Evolutionary conservation across 2,888 invertebrate genomes (phyloP), one percentile per base, ranked within the genome.

Genomic region (Eilema griseolum): DNA sequence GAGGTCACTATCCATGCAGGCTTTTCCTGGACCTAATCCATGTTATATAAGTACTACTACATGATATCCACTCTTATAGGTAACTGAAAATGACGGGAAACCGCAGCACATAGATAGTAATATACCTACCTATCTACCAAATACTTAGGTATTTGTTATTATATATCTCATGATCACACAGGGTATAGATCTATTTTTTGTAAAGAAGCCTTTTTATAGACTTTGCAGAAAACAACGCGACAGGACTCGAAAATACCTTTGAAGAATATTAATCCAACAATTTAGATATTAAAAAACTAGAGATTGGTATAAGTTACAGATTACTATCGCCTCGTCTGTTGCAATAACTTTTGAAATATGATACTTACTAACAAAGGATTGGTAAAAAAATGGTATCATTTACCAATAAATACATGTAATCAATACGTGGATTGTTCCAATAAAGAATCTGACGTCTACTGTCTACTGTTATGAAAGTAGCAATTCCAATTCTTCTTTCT

Each of bases 31-130:
- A 61, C 31, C 20, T 31, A 61, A 8, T 0, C 28, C 26, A 20
- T 26, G 14, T 2, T 24, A 24, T 57, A 23, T 3, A 37, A n/a
- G n/a, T n/a, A 28, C 20, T 11, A 0, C 16, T 59, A 31, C 20
- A 33, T 61, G 7, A 33, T 12, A 33, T 12, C 24, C 24, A 57
- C 10, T 14, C 24, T 57, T 78, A 0, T 46, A 89, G 89, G 72
- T 89, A 20, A 69, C 16, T 24, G 75, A 84, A 70, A 73, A 83
- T 73, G 88, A 89, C 73, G 83, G 82, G 3, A 85, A 83, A 63
- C 89, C 89, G 0, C 86, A 89, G 41, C 78, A 86, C 61, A 80
- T 89, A 20, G 5, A 28, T 28, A 28, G 28, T 28, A 3, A 3
- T 3, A 5, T 28, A 28, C 5, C n/a, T n/a, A n/a, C n/a, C n/a